These are phyloP conservation scores for Neoascia interrupta DNA, from an alignment of 2,888 invertebrate genomes.

Conservation along the genomic window DNA sequence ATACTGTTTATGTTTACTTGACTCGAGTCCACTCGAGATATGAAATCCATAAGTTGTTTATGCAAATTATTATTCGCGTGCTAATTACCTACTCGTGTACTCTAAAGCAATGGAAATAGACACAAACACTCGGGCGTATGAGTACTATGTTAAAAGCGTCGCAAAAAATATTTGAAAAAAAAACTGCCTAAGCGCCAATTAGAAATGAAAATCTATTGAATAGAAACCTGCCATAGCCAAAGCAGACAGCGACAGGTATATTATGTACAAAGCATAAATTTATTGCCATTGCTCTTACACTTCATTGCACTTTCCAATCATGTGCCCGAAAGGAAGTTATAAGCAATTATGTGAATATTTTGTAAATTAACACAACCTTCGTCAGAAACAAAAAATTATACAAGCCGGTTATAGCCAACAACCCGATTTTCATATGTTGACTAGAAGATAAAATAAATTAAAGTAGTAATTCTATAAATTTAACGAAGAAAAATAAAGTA, in stretches of 20 bases:
- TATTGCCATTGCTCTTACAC: constrained; percentile 14
- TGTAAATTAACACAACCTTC: constrained; percentile 55
- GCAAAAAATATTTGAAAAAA: too few relatives aligned
- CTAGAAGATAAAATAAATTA: constrained; percentile 40
- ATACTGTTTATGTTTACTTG: constrained; percentile 1
- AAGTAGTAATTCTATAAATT: constrained; percentile 36
- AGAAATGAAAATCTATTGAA: too few relatives aligned
- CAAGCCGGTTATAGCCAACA: not conserved
- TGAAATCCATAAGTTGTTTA: constrained; percentile 16
- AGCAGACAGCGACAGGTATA: too few relatives aligned
- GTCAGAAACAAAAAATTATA: too few relatives aligned
- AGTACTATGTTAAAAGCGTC: too few relatives aligned
- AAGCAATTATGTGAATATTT: constrained; percentile 56
- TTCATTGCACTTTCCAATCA: constrained; percentile 60
- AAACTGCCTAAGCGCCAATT: too few relatives aligned
- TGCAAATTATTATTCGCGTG: constrained; percentile 35
- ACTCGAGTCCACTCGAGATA: constrained; percentile 17
- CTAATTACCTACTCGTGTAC: constrained; percentile 40
- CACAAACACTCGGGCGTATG: too few relatives aligned
- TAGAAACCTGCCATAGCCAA: too few relatives aligned
- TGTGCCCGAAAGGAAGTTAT: constrained; percentile 55
- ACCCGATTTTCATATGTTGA: constrained; percentile 18
- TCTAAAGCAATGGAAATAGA: too few relatives aligned
- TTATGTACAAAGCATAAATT: too few relatives aligned
- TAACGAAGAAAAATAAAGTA: constrained; percentile 5